Conservation (phyloP, 2,888 invertebrate genomes). For the Agriotes lineatus region DNA sequence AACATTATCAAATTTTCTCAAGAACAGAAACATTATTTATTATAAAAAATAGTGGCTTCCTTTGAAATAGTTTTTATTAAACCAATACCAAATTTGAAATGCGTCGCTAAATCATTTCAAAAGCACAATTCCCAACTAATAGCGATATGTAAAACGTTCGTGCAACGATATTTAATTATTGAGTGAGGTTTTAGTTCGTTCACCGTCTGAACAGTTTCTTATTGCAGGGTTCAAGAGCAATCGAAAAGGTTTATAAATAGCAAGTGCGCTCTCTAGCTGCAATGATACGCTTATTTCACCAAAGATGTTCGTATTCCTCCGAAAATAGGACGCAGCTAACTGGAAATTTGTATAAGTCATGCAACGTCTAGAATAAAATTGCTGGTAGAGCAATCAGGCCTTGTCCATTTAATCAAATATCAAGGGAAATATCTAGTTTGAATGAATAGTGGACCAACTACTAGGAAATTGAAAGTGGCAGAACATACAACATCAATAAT, state of each 20-base stretch:
- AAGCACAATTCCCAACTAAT: too few relatives aligned
- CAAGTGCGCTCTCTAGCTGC: not conserved
- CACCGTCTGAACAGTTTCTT: conserved; percentile 13
- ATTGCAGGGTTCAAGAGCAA: conserved; percentile 2
- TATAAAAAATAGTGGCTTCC: too few relatives aligned
- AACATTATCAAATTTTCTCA: too few relatives aligned
- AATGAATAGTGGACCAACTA: too few relatives aligned
- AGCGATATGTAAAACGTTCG: not conserved
- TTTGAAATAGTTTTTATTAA: too few relatives aligned
- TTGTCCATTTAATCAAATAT: conserved; percentile 18
- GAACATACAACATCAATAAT: not conserved
- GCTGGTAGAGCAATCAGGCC: not conserved
- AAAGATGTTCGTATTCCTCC: not conserved
- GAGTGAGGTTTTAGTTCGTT: conserved; percentile 13
- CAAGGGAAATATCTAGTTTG: conserved; percentile 7
- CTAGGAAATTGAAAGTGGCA: too few relatives aligned
- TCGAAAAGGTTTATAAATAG: conserved; percentile 20
- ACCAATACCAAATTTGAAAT: too few relatives aligned
- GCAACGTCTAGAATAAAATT: not conserved
- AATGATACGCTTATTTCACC: not conserved
- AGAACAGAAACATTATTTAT: too few relatives aligned
- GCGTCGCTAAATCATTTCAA: too few relatives aligned
- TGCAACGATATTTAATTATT: not conserved
- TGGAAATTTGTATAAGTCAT: conserved; percentile 16
- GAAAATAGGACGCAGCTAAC: conserved; percentile 8